Base-by-base conservation (phyloP, 1,140 invertebrate species). In the Drosophila nigrodunni region DNA sequence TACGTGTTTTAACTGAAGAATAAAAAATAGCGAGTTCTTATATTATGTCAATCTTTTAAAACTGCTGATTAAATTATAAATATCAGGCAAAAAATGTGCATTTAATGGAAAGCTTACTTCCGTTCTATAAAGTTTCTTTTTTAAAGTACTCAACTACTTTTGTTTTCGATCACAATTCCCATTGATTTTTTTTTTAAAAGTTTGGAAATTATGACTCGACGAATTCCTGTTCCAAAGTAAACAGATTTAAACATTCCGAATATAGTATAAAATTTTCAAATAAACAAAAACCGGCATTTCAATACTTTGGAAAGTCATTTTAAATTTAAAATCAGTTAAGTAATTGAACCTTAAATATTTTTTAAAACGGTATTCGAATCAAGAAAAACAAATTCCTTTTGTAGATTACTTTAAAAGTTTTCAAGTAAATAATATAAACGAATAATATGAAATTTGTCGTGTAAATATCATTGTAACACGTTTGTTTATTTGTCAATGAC, bases 1-100 rank as follows among this genome's bases (percentile, higher is more conserved):
- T 77, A 77, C 78, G 78, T 86, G 81, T 47, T 44, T 68, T 61
- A 54, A 68, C 62, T 55, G 10, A 64, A 65, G 50, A 52, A 59
- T 54, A 78, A 25, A 60, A n/a, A 13, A 11, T 11, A 67, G 39
- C 13, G 11, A 71, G 43, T 61, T 44, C 25, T 7, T 15, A 15
- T 49, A 49, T 58, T 13, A 15, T 11, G 10, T 41, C 44, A 52
- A 46, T 60, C 13, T 61, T 75, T 75, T 50, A 67, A 55, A 65
- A 54, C 18, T 69, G 54, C 47, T 55, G 71, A 69, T 74, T 69
- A 68, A 46, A 50, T 58, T 66, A 66, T 46, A 9, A n/a, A 65
- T 54, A 41, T 69, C 30, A 13, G 57, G 30, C 37, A 57, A 21
- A 46, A 57, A 46, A 37, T 43, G 18, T 70, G 21, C 30, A 52